phyloP scores from a whole-genome alignment of 2,888 invertebrate species.

The Luperina nickerlii region DNA sequence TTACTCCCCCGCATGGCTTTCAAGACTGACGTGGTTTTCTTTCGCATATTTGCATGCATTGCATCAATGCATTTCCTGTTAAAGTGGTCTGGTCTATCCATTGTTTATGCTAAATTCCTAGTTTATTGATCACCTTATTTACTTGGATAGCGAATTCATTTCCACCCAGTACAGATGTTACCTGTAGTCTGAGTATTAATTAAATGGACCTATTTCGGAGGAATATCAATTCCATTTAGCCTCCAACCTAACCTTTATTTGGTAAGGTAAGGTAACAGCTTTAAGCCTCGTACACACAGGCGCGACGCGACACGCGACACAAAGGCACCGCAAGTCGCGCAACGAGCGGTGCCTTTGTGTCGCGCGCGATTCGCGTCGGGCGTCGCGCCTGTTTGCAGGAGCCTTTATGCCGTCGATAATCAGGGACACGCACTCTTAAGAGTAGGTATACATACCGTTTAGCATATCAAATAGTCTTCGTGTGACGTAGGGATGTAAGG shows the following conservation, averaged over 20 bases:
- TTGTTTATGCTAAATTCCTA: neutral
- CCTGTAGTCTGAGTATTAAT: constrained; percentile 11
- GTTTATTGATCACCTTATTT: neutral
- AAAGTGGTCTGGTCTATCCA: too few species aligned
- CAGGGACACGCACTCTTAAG: constrained; percentile 1
- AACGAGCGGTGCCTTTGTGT: too few species aligned
- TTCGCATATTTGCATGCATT: too few species aligned
- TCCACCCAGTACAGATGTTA: neutral
- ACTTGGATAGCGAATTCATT: constrained; percentile 2
- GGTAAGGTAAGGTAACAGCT: neutral
- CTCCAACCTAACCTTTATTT: neutral
- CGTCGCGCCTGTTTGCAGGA: too few species aligned
- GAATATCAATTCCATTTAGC: constrained; percentile 11
- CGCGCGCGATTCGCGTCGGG: too few species aligned
- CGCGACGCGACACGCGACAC: too few species aligned
- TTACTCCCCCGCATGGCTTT: too few species aligned
- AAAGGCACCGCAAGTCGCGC: too few species aligned
- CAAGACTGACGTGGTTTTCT: too few species aligned
- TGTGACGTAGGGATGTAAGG: constrained; percentile 14
- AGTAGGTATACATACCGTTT: constrained; percentile 3
- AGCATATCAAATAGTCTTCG: constrained; percentile 33
- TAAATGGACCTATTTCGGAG: neutral
- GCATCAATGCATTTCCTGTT: neutral
- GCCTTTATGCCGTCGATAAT: constrained; percentile 6
- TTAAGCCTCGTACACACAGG: too few species aligned